Base-by-base conservation (phyloP, 2,113 vertebrate genomes). In the Cyprinus carpio region DNA sequence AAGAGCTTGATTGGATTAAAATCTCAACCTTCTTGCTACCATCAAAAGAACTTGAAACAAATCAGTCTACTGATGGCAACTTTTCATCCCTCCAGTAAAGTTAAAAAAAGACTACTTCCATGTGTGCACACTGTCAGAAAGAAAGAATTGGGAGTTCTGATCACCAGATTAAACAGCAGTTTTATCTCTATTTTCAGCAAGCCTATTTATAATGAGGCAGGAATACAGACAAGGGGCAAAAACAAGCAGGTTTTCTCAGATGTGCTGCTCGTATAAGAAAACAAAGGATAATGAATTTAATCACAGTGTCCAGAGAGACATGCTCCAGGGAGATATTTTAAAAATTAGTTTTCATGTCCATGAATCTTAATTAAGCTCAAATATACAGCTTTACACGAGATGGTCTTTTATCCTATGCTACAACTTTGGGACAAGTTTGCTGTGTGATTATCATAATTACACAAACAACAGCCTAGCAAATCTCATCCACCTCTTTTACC, bases 391-490 rank as follows among this genome's bases (percentile, higher is more conserved):
- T 18, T 23, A 56, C n/a, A 56, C 23, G 16, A 60, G 40, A 56
- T 64, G 40, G 43, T 75, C n/a, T 86, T 88, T 85, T 67, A 79
- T 79, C 69, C 51, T 56, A n/a, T 43, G 43, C 31, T 67, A 80
- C 40, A 69, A 54, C 37, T 64, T 29, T 49, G 58, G 15, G 46
- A 79, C 65, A 77, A 31, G 74, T 76, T 84, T 87, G 51, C n/a
- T 34, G 18, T 54, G 46, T 56, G 56, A 86, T 78, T 84, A 80
- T 75, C 75, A 86, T 85, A 80, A 83, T 86, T 87, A 77, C 58
- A 78, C 62, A 75, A 79, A 86, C 85, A 86, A 60, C 81, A 80
- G 25, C 77, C 64, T 29, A 46, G 74, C 34, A 75, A 74, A 31
- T 43, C 78, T 80, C 34, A 64, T 56, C 51, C 37, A 12, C 78